Evolutionary conservation across 92 coral and sea anemone species (phyloP), one percentile per base, ranked within the genome.

Genomic region (Epizoanthus stellaris): DNA sequence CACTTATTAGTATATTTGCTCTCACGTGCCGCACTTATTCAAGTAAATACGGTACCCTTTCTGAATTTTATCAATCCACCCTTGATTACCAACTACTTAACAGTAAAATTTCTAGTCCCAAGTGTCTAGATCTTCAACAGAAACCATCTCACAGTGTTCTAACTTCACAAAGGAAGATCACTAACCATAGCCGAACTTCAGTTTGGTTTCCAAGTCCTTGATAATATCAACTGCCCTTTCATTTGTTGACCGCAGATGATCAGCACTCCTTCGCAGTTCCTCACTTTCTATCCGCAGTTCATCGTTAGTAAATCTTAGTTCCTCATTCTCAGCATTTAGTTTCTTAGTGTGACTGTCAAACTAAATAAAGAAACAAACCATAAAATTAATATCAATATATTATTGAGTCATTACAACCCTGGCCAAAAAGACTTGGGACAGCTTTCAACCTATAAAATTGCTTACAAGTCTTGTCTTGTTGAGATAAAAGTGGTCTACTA

Each of bases 151-250:
- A 62, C 19, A 17, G 54, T 38, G 4, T 20, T 69, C 6, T 70
- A 14, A 1, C 4, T 47, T 38, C 57, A 30, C 19, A 52, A 36
- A 12, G 17, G 65, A 13, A 21, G 81, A 87, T 43, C 53, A 79
- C 83, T 10, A 42, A 79, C 98, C 98, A 89, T 94, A 88, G 34
- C 95, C 89, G 73, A 87, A 90, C 15, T 67, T 85, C 20, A 94
- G 85, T 85, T 92, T 94, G 30, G 67, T 57, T 80, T 92, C 95
- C 74, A 92, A 77, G 69, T 94, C 98, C 67, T 80, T 87, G 75
- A 94, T 77, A 63, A 94, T 56, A 47, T 87, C 67, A 58, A 87
- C 77, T 20, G 98, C 95, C 65, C 93, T 88, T 5, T 87, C 84
- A 57, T 94, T 91, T n/a, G 91, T 87, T 38, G 54, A 73, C 43